These are phyloP conservation scores for Cichladusa arquata DNA, from an alignment of 2,113 vertebrate genomes.

Conservation along the genomic window DNA sequence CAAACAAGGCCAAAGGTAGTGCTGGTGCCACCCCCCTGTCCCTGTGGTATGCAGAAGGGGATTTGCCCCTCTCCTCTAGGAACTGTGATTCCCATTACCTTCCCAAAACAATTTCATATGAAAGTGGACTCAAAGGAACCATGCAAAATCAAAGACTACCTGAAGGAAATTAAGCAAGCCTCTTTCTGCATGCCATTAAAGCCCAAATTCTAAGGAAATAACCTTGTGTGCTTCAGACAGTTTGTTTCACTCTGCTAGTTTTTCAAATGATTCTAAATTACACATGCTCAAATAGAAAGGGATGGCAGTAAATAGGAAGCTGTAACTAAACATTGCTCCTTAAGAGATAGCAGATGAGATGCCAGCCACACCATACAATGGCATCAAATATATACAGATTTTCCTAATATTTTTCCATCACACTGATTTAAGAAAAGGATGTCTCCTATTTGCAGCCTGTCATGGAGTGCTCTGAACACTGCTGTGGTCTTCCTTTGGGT, in stretches of 20 bases:
- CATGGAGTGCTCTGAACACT: background rate
- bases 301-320: background rate
- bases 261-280: constrained; percentile 40
- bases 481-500: background rate
- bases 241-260: background rate
- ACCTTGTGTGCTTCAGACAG: background rate
- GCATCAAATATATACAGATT: background rate
- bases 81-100: background rate
- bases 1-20: background rate
- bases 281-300: background rate
- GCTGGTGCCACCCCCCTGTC: background rate
- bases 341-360: background rate
- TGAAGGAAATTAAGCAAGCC: background rate
- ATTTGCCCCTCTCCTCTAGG: background rate
- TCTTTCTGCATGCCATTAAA: background rate
- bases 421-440: background rate
- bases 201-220: background rate
- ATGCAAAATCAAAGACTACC: background rate
- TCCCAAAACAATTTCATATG: background rate
- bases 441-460: background rate
- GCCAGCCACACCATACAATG: background rate
- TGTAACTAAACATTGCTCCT: constrained; percentile 1
- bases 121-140: background rate
- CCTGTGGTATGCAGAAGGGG: fast-evolving
- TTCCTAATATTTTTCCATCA: background rate